Evolutionary conservation across 2,797 vertebrate genomes (phyloP).

Genomic region (Chiloscyllium punctatum): DNA sequence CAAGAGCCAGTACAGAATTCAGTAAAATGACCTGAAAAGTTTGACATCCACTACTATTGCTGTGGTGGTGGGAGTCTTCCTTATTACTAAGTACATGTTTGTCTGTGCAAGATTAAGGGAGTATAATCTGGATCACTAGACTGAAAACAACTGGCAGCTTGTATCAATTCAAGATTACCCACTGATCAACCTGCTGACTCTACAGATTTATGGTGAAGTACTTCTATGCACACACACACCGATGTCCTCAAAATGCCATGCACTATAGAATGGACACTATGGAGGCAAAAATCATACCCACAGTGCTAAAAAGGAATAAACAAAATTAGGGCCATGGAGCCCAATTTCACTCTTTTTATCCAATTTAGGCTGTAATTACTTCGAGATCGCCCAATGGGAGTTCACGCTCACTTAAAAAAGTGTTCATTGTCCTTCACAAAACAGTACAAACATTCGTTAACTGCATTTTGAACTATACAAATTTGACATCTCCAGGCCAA

Average conservation of each 20-base stretch:
- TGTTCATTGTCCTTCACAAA: neutral
- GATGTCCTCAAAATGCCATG: neutral
- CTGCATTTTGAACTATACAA: neutral
- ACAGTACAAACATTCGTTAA: neutral
- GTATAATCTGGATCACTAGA: neutral
- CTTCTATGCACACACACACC: neutral
- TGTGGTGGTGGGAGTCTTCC: neutral
- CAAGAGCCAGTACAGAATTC: neutral
- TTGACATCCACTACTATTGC: neutral
- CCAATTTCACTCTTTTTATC: neutral
- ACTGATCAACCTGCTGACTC: neutral
- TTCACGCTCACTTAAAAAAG: neutral
- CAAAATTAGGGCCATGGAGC: too few relatives aligned
- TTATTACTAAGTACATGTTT: neutral
- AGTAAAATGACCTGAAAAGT: neutral
- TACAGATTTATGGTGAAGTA: neutral
- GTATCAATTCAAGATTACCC: too few relatives aligned
- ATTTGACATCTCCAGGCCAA: neutral
- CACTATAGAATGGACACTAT: neutral
- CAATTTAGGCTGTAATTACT: neutral
- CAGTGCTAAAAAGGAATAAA: neutral
- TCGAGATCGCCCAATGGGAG: neutral
- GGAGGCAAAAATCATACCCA: neutral
- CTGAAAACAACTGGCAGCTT: too few relatives aligned
- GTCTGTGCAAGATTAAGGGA: neutral